Conservation (phyloP, 2,113 vertebrate species). For the Muscicapa adusta region DNA sequence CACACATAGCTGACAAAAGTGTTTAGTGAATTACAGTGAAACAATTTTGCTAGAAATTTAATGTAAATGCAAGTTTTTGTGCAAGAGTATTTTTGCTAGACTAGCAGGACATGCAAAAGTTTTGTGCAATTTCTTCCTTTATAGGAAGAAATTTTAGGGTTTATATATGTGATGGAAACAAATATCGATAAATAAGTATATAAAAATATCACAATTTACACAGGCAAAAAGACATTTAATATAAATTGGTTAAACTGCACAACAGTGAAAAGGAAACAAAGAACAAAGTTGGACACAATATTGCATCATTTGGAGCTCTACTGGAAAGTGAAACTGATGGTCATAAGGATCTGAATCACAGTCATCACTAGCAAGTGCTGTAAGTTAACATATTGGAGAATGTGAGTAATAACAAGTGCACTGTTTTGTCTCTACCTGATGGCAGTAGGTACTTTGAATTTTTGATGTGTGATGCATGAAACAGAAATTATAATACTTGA, state of each 20-base stretch:
- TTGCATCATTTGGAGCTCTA: neutral
- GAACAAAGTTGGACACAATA: neutral
- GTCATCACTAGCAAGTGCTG: neutral
- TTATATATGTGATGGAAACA: neutral
- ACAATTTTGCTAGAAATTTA: neutral
- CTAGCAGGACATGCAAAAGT: neutral
- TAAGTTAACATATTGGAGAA: neutral
- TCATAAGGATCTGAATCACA: neutral
- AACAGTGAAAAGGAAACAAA: neutral
- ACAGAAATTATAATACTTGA: neutral
- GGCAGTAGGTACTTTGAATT: neutral
- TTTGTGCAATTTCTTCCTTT: neutral
- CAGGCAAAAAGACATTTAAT: neutral
- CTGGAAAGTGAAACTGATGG: neutral
- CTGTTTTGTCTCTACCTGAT: neutral
- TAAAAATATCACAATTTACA: neutral
- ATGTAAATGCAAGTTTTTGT: neutral
- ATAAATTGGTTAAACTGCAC: neutral
- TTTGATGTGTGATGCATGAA: neutral
- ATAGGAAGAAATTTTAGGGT: no score
- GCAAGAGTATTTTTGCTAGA: neutral
- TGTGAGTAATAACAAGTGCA: neutral
- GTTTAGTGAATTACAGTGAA: neutral
- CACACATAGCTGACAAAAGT: neutral
- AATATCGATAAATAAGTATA: neutral